These are phyloP conservation scores for Halichoerus grypus DNA, from an alignment of 2,113 vertebrate genomes.

Conservation along the genomic window DNA sequence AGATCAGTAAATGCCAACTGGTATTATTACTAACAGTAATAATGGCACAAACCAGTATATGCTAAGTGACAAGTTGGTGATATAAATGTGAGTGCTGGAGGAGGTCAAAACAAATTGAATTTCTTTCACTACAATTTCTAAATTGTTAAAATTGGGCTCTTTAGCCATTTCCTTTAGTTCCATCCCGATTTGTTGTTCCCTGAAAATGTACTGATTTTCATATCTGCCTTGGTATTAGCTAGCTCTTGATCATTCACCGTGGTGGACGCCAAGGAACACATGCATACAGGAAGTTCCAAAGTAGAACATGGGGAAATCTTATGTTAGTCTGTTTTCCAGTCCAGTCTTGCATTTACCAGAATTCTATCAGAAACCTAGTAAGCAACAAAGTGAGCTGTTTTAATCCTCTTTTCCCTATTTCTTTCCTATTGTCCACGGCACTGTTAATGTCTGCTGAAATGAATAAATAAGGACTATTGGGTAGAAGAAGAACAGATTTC, in stretches of 20 bases:
- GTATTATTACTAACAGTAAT: background rate
- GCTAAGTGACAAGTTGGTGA: background rate
- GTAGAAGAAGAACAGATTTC: background rate
- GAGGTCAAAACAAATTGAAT: background rate
- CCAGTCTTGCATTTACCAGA: background rate
- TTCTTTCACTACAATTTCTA: background rate
- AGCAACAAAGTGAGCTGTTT: background rate
- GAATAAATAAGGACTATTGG: background rate
- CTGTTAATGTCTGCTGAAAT: background rate
- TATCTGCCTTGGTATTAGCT: background rate
- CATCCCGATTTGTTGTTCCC: background rate
- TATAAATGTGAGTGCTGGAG: background rate
- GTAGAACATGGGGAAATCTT: background rate
- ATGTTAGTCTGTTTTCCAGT: background rate
- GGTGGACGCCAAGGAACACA: background rate
- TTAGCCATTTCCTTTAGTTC: background rate
- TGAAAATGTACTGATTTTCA: conserved; percentile 13
- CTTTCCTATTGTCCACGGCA: background rate
- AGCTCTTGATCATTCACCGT: background rate
- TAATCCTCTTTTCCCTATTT: background rate
- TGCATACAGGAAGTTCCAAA: conserved; percentile 19
- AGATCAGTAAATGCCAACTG: background rate
- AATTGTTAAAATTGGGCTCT: background rate
- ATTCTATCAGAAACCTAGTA: background rate
- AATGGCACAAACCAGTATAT: background rate